A percentile compares a stretch with the other conserved stretches of the same genome.
Evolutionary conservation across 2,113 vertebrate species (phyloP).

Genomic region (Gila orcuttii): DNA sequence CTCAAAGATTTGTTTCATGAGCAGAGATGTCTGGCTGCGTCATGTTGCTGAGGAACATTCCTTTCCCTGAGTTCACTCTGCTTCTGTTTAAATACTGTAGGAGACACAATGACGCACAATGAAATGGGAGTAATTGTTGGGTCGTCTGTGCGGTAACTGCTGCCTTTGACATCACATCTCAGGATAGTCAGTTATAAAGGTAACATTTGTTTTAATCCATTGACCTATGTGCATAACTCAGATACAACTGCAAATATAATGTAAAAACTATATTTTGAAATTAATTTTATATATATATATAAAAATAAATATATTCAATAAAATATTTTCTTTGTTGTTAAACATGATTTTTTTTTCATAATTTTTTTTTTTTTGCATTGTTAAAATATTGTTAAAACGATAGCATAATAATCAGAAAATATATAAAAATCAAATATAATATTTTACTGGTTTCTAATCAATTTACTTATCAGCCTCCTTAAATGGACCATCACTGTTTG

Average conservation of each 20-base stretch:
- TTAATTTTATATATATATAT: too few species aligned
- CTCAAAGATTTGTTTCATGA: not conserved
- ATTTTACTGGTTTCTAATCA: not conserved
- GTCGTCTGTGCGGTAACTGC: not conserved
- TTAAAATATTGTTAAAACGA: not conserved
- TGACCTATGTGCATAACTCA: too few species aligned
- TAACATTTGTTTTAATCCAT: not conserved
- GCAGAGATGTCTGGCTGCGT: slow-evolving; percentile 2
- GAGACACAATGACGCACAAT: slow-evolving; percentile 1
- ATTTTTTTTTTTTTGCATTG: too few species aligned
- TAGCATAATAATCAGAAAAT: not conserved
- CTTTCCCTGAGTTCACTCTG: not conserved
- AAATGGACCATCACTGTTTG: not conserved
- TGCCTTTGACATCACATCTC: not conserved
- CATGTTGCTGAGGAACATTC: slow-evolving; percentile 1
- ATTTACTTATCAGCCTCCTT: not conserved
- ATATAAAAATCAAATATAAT: not conserved
- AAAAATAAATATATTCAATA: too few species aligned
- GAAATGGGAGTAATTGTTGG: not conserved
- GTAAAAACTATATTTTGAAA: too few species aligned
- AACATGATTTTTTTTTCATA: not conserved
- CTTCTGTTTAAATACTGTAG: slow-evolving; percentile 1
- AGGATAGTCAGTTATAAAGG: not conserved
- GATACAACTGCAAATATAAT: too few species aligned
- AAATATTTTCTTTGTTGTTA: not conserved